phyloP scores from a whole-genome alignment of 92 coral and sea anemone species.

The Phenganax stokvisi region DNA sequence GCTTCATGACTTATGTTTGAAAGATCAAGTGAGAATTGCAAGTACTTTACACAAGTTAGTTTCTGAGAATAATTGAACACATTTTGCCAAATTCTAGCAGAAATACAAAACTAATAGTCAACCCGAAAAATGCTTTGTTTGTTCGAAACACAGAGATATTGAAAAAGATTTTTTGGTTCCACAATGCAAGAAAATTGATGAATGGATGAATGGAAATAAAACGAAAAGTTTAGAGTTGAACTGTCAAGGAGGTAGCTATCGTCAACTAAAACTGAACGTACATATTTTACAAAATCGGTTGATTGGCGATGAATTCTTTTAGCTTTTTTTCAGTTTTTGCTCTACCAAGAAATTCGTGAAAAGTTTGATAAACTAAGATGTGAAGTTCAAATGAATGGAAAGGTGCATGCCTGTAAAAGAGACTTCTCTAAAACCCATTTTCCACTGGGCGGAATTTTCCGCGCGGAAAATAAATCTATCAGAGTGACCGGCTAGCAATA shows the following conservation, averaged over 20 bases:
- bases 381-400: conserved; percentile 28
- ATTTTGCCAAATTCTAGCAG: too few relatives aligned
- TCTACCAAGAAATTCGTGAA: conserved; percentile 33
- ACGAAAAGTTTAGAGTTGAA: conserved; percentile 57
- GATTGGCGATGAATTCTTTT: neutral
- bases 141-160: conserved; percentile 48
- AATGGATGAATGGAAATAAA: conserved; percentile 68
- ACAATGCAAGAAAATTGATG: conserved; percentile 57
- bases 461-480: too few relatives aligned
- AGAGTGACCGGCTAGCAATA: too few relatives aligned
- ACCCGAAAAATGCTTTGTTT: neutral
- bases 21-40: conserved; percentile 41
- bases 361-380: conserved; percentile 24
- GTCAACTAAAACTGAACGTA: too few relatives aligned
- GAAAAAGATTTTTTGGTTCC: conserved; percentile 58
- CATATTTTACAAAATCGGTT: too few relatives aligned
- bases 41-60: conserved; percentile 23
- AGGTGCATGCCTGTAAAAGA: neutral
- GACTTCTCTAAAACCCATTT: neutral
- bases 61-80: neutral
- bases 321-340: conserved; percentile 26
- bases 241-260: conserved; percentile 53
- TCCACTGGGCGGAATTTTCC: too few relatives aligned
- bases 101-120: too few relatives aligned
- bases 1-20: conserved; percentile 34